A percentile compares a stretch with the other conserved stretches of the same genome.
Evolutionary conservation across 1,140 invertebrate genomes (phyloP).

Genomic region (Adoxophyes honmai): DNA sequence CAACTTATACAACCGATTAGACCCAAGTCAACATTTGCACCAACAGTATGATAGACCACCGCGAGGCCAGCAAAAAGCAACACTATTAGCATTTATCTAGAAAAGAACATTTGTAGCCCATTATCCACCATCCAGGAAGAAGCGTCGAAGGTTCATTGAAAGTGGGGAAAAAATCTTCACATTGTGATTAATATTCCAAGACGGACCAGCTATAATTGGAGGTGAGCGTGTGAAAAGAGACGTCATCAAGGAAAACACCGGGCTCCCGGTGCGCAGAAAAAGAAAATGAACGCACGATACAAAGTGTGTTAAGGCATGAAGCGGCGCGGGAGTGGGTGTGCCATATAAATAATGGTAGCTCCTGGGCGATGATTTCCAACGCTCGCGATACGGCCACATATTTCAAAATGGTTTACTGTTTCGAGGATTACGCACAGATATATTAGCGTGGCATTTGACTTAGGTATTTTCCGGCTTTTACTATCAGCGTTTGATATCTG

Average conservation of each 20-base stretch:
- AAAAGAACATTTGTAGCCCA: slow-evolving; percentile 2
- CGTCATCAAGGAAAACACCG: slow-evolving; percentile 50
- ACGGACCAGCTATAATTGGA: slow-evolving; percentile 19
- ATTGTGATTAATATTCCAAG: slow-evolving; percentile 45
- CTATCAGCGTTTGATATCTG: background rate
- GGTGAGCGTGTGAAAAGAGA: slow-evolving; percentile 52
- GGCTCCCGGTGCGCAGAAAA: slow-evolving; percentile 19
- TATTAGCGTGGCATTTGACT: background rate
- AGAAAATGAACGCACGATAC: slow-evolving; percentile 20
- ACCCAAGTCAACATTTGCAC: too few species aligned
- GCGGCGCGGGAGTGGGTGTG: slow-evolving; percentile 7
- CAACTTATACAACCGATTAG: too few species aligned
- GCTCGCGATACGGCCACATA: background rate
- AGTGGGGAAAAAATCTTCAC: slow-evolving; percentile 40
- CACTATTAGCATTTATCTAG: background rate
- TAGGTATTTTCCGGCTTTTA: background rate
- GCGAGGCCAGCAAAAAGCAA: background rate
- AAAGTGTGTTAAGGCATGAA: background rate
- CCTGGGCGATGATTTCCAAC: slow-evolving; percentile 14
- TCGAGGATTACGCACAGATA: background rate
- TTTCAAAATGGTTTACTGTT: slow-evolving; percentile 5
- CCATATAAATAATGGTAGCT: slow-evolving; percentile 10
- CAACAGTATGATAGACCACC: background rate
- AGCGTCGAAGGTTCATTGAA: slow-evolving; percentile 39
- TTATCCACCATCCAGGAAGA: slow-evolving; percentile 8